Percentiles rank a stretch among this genome's conserved stretches.
These are phyloP conservation scores for Rhopilema esculentum DNA, from an alignment of 30 jellyfish, hydroid and myxozoan species.

Conservation along the genomic window DNA sequence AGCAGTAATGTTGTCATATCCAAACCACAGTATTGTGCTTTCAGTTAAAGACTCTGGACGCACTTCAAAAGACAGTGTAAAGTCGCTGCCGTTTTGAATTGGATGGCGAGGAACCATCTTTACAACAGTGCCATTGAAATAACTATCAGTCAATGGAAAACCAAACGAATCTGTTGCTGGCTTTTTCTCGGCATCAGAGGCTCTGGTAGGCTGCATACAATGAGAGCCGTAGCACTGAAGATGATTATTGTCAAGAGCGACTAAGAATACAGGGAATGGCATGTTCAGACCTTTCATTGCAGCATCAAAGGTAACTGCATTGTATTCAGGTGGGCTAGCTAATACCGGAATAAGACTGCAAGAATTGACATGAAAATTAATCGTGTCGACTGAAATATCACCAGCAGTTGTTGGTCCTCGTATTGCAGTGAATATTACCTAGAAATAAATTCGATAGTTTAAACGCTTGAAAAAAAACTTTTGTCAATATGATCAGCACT, in stretches of 20 bases:
- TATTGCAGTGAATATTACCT: slow-evolving; percentile 50
- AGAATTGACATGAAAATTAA: not conserved
- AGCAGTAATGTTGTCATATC: not conserved
- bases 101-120: not conserved
- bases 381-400: slow-evolving; percentile 52
- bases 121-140: slow-evolving; percentile 19
- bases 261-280: slow-evolving; percentile 27
- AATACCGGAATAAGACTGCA: slow-evolving; percentile 13
- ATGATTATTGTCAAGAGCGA: slow-evolving; percentile 25
- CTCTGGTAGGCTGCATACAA: not conserved
- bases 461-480: not conserved
- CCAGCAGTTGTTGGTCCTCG: slow-evolving; percentile 53
- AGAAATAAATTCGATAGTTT: not conserved
- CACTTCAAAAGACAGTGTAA: slow-evolving; percentile 33
- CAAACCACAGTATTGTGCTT: slow-evolving; percentile 4
- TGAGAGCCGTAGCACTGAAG: slow-evolving; percentile 5
- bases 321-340: slow-evolving; percentile 13
- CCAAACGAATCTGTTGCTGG: slow-evolving; percentile 35
- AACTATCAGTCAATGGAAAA: slow-evolving; percentile 36
- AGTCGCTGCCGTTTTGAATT: slow-evolving; percentile 4
- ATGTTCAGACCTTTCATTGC: slow-evolving; percentile 5
- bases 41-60: not conserved
- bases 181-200: not conserved
- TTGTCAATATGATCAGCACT: no score
- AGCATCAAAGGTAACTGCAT: not conserved